phyloP scores from a whole-genome alignment of 2,113 vertebrate genomes.

The Brevimyrus niger region DNA sequence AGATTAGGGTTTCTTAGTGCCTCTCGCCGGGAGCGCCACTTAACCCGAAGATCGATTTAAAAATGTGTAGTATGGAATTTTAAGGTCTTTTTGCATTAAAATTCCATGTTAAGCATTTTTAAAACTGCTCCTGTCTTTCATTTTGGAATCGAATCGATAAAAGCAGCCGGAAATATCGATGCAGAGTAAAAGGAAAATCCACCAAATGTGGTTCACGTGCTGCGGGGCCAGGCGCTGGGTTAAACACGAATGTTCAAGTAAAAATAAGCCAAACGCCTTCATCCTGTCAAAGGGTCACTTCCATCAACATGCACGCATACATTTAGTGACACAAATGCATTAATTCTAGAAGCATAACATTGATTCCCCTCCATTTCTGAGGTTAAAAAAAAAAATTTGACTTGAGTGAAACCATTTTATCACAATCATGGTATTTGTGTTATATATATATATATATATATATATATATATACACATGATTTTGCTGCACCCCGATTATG shows the following conservation, averaged over 20 bases:
- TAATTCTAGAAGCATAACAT: not conserved
- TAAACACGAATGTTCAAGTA: not conserved
- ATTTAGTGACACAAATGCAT: not conserved
- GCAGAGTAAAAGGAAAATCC: not conserved
- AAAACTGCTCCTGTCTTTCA: slow-evolving; percentile 9
- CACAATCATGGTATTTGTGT: not conserved
- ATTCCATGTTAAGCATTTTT: slow-evolving; percentile 8
- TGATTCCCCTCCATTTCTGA: not conserved
- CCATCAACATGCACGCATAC: not conserved
- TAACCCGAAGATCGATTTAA: not conserved
- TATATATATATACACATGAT: not conserved
- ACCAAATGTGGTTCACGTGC: not conserved
- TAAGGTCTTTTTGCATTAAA: not conserved
- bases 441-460: not conserved
- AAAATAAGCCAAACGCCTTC: not conserved
- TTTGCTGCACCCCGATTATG: not conserved
- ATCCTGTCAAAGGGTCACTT: not conserved
- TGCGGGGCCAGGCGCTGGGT: not conserved
- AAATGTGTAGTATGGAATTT: slow-evolving; percentile 10
- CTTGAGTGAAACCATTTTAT: not conserved
- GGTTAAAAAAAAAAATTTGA: too few relatives aligned
- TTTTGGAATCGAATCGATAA: not conserved
- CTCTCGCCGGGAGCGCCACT: not conserved
- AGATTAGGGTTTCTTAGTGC: not conserved
- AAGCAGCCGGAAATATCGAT: not conserved